Evolutionary conservation across 2,888 invertebrate species (phyloP).

Genomic region (Nasonia oneida): DNA sequence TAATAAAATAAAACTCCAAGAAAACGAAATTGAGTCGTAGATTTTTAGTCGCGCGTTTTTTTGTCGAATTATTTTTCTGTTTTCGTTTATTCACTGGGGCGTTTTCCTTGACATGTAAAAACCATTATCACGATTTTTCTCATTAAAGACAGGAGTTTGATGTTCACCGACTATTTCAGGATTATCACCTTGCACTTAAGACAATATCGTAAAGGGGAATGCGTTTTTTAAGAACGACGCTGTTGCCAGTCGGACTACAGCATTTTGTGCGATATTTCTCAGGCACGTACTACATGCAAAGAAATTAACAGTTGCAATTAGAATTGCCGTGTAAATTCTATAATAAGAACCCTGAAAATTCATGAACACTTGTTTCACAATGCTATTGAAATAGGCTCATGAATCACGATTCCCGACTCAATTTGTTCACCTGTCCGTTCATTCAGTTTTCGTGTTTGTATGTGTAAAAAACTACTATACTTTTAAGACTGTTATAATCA

Average conservation of each 20-base stretch:
- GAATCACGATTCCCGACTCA: background rate
- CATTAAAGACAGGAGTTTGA: background rate
- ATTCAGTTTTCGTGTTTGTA: background rate
- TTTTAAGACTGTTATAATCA: background rate
- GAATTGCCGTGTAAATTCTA: slow-evolving; percentile 39
- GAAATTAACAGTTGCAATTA: slow-evolving; percentile 47
- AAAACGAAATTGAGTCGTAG: no score
- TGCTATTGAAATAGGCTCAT: background rate
- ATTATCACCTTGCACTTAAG: slow-evolving; percentile 48
- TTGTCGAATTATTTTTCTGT: background rate
- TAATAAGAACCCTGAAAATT: background rate
- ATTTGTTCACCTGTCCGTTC: background rate
- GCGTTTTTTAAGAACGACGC: slow-evolving; percentile 69
- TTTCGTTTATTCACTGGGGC: background rate
- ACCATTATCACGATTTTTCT: background rate
- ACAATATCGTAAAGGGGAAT: slow-evolving; percentile 64
- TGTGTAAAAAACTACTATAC: background rate
- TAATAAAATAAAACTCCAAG: no score
- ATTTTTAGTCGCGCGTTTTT: background rate
- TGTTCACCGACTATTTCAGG: slow-evolving; percentile 55
- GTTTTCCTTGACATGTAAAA: background rate
- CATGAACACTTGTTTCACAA: background rate
- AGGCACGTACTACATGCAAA: slow-evolving; percentile 71
- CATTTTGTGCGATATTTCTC: slow-evolving; percentile 69
- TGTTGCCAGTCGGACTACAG: slow-evolving; percentile 66